Evolutionary conservation across 2,797 vertebrate species (phyloP), one percentile per base, ranked within the genome.

Genomic region (Eutrigla gurnardus): DNA sequence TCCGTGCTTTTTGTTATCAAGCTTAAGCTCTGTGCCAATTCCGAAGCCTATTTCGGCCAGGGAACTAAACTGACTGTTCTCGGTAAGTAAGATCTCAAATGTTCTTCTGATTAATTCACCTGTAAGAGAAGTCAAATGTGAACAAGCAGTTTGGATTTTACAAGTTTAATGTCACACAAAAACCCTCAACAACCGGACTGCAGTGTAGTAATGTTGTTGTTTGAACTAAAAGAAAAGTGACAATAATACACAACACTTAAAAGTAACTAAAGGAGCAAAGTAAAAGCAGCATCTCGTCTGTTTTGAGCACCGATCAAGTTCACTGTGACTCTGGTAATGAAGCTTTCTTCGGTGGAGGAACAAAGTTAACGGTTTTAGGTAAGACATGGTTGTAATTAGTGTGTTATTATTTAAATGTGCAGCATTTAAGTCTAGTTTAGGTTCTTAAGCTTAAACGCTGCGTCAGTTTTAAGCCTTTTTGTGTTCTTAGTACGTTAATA

Each of bases 321-420:
- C 70, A 83, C 87, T 90, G 92, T 92, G 92, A 55, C 80, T 11
- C 10, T 65, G 3, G 25, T 25, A 2, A 0, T 7, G 80, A 79
- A 15, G 67, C 86, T 83, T 39, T 9, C 70, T 80, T 95, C 58
- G 93, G 94, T 45, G 45, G 73, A 18, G 95, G 94, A 78, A 95
- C 94, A 55, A 88, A 75, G 59, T 84, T 96, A 63, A 93, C 91
- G 2, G 93, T 95, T 43, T 5, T 43, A 43, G 42, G 93, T 95
- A 86, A 93, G 93, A 70, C 8, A 39, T 12, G 25, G 25, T 25
- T 25, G 25, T 25, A 25, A 25, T 25, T 25, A 25, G 25, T 25
- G 25, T 25, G 25, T 25, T 25, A 25, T 25, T 25, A 25, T 25
- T 25, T 25, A 25, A 25, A 25, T 25, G 25, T 25, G 25, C 25